phyloP scores from a whole-genome alignment of 23 tunicate species.

The Trididemnum miniatum region DNA sequence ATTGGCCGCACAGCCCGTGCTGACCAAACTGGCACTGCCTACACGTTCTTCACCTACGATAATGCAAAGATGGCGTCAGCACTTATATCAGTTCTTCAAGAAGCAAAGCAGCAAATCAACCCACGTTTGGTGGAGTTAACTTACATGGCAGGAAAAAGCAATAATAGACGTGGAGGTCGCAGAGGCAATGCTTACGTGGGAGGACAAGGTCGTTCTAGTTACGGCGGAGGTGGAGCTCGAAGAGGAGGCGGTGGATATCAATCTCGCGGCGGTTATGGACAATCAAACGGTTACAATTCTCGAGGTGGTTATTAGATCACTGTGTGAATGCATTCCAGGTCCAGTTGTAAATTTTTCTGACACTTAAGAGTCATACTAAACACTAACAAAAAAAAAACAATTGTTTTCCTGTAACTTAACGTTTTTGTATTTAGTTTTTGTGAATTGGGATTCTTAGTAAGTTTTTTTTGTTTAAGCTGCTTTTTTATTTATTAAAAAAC shows the following conservation, averaged over 20 bases:
- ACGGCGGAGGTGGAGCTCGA: constrained; percentile 46
- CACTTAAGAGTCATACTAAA: not conserved
- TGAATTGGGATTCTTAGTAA: too few species aligned
- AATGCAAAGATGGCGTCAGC: constrained; percentile 73
- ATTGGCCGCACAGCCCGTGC: constrained; percentile 98
- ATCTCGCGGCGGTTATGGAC: constrained; percentile 9
- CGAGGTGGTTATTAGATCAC: not conserved
- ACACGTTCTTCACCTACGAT: constrained; percentile 89
- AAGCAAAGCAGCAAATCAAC: constrained; percentile 91
- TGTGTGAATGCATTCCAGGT: too few species aligned
- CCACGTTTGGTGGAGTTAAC: constrained; percentile 63
- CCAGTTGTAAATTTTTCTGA: too few species aligned
- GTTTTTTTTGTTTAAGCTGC: too few species aligned
- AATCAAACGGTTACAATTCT: constrained; percentile 45
- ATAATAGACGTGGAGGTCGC: constrained; percentile 31
- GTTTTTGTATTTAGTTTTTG: too few species aligned
- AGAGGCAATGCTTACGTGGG: constrained; percentile 35
- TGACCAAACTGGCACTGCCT: constrained; percentile 94
- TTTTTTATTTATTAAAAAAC: too few species aligned
- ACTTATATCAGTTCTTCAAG: constrained; percentile 63
- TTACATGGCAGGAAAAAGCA: not conserved
- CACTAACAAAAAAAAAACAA: not conserved
- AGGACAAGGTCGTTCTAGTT: constrained; percentile 53
- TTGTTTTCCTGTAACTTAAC: too few species aligned
- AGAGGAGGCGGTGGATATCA: not conserved